Evolutionary conservation across 92 coral and sea anemone genomes (phyloP).

Genomic region (Metridium senile): DNA sequence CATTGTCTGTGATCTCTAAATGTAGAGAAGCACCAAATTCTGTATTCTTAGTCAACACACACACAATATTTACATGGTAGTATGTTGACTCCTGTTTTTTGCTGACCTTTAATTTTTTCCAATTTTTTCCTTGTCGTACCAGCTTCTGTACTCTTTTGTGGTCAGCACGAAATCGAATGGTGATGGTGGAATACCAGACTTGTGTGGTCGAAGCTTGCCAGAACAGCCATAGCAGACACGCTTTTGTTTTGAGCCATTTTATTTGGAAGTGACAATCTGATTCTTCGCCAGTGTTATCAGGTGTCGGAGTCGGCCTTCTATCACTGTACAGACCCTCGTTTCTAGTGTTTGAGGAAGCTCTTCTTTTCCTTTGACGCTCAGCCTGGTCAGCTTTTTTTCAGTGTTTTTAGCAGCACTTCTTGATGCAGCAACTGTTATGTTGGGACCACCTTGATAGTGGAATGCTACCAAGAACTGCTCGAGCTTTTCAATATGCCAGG

Average conservation of each 20-base stretch:
- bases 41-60: constrained; percentile 29
- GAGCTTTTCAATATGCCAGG: constrained; percentile 5
- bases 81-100: constrained; percentile 33
- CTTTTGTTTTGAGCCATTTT: constrained; percentile 28
- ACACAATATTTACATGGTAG: constrained; percentile 46
- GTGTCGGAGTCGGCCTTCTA: background rate
- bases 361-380: background rate
- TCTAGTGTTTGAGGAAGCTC: background rate
- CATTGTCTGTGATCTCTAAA: constrained; percentile 20
- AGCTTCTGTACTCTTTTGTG: constrained; percentile 29
- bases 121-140: constrained; percentile 46
- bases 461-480: constrained; percentile 9
- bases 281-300: background rate
- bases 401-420: constrained; percentile 13
- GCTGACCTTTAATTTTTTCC: constrained; percentile 17
- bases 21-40: constrained; percentile 23
- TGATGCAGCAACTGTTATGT: constrained; percentile 20
- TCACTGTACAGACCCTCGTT: constrained; percentile 1
- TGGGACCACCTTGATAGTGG: constrained; percentile 11
- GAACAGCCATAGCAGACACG: constrained; percentile 12
- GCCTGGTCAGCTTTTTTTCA: constrained; percentile 20
- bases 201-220: constrained; percentile 26
- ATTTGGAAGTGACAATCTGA: background rate
- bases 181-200: background rate
- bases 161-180: constrained; percentile 18